These are phyloP conservation scores for Araneus ventricosus DNA, from an alignment of 1,140 invertebrate species.

Conservation along the genomic window DNA sequence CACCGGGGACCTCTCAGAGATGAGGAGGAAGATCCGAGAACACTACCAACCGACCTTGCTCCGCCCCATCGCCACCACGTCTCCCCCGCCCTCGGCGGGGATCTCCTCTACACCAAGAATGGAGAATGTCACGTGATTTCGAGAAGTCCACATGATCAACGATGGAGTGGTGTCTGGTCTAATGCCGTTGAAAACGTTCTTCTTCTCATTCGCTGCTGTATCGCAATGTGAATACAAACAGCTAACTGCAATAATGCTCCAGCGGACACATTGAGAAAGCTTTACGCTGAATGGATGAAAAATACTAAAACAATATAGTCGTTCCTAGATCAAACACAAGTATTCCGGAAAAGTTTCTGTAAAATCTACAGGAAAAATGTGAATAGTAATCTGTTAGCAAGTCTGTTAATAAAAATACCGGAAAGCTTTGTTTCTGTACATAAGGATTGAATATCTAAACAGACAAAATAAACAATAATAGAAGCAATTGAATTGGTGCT, in stretches of 20 bases:
- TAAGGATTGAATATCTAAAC: no score
- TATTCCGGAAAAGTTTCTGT: no score
- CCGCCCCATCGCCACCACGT: conserved; percentile 55
- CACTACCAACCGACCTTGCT: conserved; percentile 50
- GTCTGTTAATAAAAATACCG: no score
- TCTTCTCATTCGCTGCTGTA: not conserved
- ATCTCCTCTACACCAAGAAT: not conserved
- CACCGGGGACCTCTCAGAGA: conserved; percentile 4
- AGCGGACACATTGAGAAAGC: no score
- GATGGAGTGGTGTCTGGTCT: not conserved
- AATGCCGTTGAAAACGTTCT: not conserved
- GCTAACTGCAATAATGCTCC: not conserved
- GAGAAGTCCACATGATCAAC: not conserved
- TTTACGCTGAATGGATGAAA: no score
- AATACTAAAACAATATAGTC: no score
- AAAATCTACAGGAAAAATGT: no score
- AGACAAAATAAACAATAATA: no score
- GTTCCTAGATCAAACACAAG: no score
- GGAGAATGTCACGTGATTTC: conserved; percentile 6
- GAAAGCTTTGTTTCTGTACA: no score
- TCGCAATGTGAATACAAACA: not conserved
- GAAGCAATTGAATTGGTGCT: no score
- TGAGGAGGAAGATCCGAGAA: conserved; percentile 28
- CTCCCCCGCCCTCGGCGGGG: not conserved
- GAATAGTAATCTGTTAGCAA: no score